Conservation (phyloP, 2,113 vertebrate genomes). For the Mus musculus region DNA sequence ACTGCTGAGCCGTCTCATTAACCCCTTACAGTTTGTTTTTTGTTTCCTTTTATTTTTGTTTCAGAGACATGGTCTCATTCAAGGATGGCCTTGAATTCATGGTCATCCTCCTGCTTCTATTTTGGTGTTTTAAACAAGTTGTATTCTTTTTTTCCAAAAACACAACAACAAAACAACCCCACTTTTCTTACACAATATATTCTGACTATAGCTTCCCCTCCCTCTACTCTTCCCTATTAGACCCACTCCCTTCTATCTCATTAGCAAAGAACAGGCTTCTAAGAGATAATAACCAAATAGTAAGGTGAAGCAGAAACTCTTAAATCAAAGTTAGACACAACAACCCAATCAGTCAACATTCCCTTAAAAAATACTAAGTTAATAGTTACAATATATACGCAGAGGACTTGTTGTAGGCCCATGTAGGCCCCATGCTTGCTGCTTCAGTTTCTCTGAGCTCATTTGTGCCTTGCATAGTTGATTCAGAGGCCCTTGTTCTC, state of each 20-base stretch:
- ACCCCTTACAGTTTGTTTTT: background rate
- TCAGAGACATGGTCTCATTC: background rate
- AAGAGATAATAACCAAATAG: background rate
- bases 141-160: background rate
- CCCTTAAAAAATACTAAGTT: background rate
- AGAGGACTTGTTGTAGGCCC: background rate
- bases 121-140: background rate
- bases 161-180: background rate
- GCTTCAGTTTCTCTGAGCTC: background rate
- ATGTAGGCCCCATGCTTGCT: background rate
- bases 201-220: background rate
- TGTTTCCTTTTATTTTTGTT: background rate
- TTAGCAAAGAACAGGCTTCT: background rate
- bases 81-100: background rate
- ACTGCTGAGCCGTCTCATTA: slow-evolving; percentile 23
- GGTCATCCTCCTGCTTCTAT: background rate
- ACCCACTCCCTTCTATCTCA: background rate
- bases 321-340: no score
- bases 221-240: background rate
- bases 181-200: background rate
- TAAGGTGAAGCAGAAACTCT: background rate
- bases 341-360: background rate
- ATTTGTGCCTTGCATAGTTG: background rate
- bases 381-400: background rate
- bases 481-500: background rate